Base-by-base conservation (phyloP, 2,888 invertebrate species). In the Rotaria sp. region DNA sequence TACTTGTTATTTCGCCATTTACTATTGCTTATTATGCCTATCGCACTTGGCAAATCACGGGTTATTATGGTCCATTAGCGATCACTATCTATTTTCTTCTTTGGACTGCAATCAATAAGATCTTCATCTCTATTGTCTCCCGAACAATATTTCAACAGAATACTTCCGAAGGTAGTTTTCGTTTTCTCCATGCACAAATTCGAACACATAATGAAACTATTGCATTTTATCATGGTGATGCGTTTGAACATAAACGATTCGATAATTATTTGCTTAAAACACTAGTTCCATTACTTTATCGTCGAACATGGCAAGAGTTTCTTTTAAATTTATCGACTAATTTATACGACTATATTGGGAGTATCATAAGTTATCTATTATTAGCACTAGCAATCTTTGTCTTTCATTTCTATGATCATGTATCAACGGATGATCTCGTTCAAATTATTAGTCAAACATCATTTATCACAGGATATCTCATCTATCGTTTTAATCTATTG, bases 101-200 rank as follows among this genome's bases (percentile, higher is more conserved):
- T 18, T 92, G 92, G 50, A 92, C 93, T 0, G 86, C 92, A 11
- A 89, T 93, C 84, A 93, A 93, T 90, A 92, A 92, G 88, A 88
- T 93, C 15, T 89, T 93, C 5, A 93, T 93, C 91, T 91, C 92
- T 3, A 92, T 93, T 1, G 92, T 93, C 30, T 92, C 93, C n/a
- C 88, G 89, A 48, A 90, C 90, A 86, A 92, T 93, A 35, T 92
- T 92, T 85, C 89, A 90, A 85, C 93, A 93, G 89, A 93, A 93
- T 89, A 90, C 90, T 88, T 90, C 90, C 88, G 93, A 93, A 89
- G 93, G 93, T 84, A 92, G 93, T 89, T 93, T 93, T 89, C 91
- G 93, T 92, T 92, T 59, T 59, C 55, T 84, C 26, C 75, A 75
- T 26, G 7, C 75, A 41, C 75, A 75, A 75, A 41, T 75, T 38